Base-by-base conservation (phyloP, 2,113 vertebrate species). In the Cebidichthys violaceus region DNA sequence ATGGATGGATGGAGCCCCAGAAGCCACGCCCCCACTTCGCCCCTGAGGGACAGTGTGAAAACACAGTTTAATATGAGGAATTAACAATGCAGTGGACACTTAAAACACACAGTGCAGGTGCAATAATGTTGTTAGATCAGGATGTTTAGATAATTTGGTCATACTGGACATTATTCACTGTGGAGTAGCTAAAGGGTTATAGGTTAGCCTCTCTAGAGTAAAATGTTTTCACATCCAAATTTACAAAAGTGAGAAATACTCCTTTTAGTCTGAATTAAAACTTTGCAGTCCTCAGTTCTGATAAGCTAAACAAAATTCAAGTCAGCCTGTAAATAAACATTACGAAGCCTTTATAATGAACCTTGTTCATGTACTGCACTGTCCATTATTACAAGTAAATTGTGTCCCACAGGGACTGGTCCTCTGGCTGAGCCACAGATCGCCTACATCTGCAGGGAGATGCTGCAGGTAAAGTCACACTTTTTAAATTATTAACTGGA, bases 391-490 rank as follows among this genome's bases (percentile, higher is more conserved):
- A 60, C 4, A 41, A 31, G 3, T 35, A 3, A 9, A 3, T 13
- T 62, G 0, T 78, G 24, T 70, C 35, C 60, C 22, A 24, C 90
- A 98, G 97, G 96, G 89, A 97, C 96, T 0, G 97, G 97, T 22
- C 83, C 96, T n/a, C 92, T 98, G 37, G 91, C 96, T 0, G 97
- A 98, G 92, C 89, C 86, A 6, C 97, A 98, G 95, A 97, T 97
- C 10, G 95, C 97, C 66, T 97, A 96, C 15, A 92, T 97, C 69
- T 97, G 97, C 92, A 94, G 97, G 41, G 97, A 98, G 90, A 97
- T 96, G 87, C 94, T 98, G 1, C 96, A 97, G 95, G 97, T 98
- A 79, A 93, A 91, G 31, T 45, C 9, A 45, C 29, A 71, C 35
- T 43, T 11, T 3, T 3, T 2, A 3, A 1, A 9, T 9, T 27